phyloP scores from a whole-genome alignment of 2,888 invertebrate genomes.

The Pachymerium ferrugineum region DNA sequence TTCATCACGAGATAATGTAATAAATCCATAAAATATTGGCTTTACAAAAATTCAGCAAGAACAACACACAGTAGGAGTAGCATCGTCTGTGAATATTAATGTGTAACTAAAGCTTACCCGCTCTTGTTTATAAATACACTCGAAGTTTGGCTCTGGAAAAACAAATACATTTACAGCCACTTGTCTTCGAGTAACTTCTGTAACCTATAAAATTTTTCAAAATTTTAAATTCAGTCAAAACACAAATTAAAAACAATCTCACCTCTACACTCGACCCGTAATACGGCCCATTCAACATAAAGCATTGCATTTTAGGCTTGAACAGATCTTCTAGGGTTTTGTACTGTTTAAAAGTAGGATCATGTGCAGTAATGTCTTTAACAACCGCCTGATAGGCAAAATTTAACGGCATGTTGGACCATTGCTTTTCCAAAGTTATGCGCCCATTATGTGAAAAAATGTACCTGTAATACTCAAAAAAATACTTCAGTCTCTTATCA shows the following conservation, averaged over 20 bases:
- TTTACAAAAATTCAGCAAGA: too few species aligned
- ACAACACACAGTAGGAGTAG: too few species aligned
- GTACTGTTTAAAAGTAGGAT: conserved; percentile 48
- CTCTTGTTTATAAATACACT: background rate
- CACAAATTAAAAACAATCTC: conserved; percentile 37
- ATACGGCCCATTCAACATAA: conserved; percentile 70
- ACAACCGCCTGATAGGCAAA: background rate
- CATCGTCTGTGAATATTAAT: too few species aligned
- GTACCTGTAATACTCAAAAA: conserved; percentile 38
- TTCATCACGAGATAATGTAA: too few species aligned
- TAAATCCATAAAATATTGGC: too few species aligned
- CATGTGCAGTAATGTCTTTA: conserved; percentile 47
- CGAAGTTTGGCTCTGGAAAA: conserved; percentile 54
- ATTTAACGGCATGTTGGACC: conserved; percentile 55
- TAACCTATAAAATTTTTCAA: conserved; percentile 38
- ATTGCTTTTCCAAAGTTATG: conserved; percentile 61
- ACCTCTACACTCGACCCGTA: conserved; percentile 77
- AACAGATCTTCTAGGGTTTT: conserved; percentile 60
- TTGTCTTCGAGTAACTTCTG: conserved; percentile 44
- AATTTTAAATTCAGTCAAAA: background rate
- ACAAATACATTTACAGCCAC: conserved; percentile 57
- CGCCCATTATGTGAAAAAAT: conserved; percentile 57
- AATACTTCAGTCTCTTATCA: too few species aligned
- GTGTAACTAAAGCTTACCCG: background rate
- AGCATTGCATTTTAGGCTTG: conserved; percentile 61